Conservation (phyloP, 2,797 vertebrate genomes). For the Takifugu ocellatus region DNA sequence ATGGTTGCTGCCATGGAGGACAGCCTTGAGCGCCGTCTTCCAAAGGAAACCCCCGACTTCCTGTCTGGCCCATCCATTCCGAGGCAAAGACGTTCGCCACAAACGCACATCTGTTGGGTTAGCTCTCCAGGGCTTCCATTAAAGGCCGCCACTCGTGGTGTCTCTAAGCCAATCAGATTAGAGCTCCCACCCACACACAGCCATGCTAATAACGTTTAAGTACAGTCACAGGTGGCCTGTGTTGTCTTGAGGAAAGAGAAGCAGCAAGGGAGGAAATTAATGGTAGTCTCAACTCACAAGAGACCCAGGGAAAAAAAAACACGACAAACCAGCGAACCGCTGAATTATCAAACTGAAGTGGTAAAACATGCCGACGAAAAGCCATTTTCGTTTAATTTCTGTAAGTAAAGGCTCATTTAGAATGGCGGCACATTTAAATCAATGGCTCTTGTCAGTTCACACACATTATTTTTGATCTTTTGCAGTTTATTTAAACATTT, state of each 20-base stretch:
- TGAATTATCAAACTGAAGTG: background rate
- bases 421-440: slow-evolving; percentile 6
- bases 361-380: slow-evolving; percentile 5
- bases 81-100: slow-evolving; percentile 73
- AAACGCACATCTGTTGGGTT: slow-evolving; percentile 79
- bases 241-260: slow-evolving; percentile 17
- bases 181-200: slow-evolving; percentile 64
- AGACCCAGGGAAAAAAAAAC: background rate
- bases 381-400: slow-evolving; percentile 11
- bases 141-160: slow-evolving; percentile 69
- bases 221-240: slow-evolving; percentile 55
- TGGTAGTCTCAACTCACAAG: slow-evolving; percentile 1
- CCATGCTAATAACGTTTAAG: slow-evolving; percentile 57
- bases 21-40: slow-evolving; percentile 64
- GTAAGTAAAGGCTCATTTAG: slow-evolving; percentile 10
- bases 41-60: slow-evolving; percentile 63
- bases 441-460: slow-evolving; percentile 1
- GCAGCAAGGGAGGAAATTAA: background rate
- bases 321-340: no score
- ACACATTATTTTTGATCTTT: slow-evolving; percentile 7
- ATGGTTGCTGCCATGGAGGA: slow-evolving; percentile 54
- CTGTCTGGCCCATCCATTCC: slow-evolving; percentile 60
- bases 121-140: slow-evolving; percentile 80
- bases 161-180: slow-evolving; percentile 73
- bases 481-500: background rate